These are phyloP conservation scores for Pedicia rivosa DNA, from an alignment of 2,888 invertebrate species.

Conservation along the genomic window DNA sequence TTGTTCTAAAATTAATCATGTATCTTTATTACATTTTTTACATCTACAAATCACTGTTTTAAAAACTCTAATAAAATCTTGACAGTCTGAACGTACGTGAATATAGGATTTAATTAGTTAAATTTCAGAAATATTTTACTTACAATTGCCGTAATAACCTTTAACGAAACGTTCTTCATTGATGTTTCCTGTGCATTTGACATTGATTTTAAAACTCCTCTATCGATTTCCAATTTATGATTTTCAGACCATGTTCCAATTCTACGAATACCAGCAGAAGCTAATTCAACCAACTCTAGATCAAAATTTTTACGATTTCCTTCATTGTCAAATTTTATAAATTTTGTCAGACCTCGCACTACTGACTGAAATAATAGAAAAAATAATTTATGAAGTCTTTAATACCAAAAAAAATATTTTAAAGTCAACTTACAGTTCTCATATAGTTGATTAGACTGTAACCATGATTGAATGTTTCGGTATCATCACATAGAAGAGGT, in stretches of 20 bases:
- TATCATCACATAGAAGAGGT: constrained; percentile 42
- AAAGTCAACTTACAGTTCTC: no score
- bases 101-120: no score
- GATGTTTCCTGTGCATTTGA: constrained; percentile 38
- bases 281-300: constrained; percentile 50
- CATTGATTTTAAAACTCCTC: constrained; percentile 29
- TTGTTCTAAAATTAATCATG: no score
- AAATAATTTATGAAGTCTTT: no score
- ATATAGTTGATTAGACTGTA: constrained; percentile 70
- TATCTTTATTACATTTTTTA: no score
- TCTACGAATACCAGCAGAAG: constrained; percentile 43
- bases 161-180: constrained; percentile 54
- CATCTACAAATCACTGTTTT: no score
- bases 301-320: constrained; percentile 57
- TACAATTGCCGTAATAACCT: constrained; percentile 55
- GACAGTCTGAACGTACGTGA: no score
- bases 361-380: no score
- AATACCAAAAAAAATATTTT: no score
- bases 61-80: no score
- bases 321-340: constrained; percentile 59
- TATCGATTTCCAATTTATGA: constrained; percentile 39
- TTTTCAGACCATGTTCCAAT: constrained; percentile 53
- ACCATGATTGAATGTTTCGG: constrained; percentile 60
- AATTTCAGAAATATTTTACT: no score
- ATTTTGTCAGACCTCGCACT: constrained; percentile 53